Conservation (phyloP, 2,888 invertebrate genomes). For the Diplolepis rosae region DNA sequence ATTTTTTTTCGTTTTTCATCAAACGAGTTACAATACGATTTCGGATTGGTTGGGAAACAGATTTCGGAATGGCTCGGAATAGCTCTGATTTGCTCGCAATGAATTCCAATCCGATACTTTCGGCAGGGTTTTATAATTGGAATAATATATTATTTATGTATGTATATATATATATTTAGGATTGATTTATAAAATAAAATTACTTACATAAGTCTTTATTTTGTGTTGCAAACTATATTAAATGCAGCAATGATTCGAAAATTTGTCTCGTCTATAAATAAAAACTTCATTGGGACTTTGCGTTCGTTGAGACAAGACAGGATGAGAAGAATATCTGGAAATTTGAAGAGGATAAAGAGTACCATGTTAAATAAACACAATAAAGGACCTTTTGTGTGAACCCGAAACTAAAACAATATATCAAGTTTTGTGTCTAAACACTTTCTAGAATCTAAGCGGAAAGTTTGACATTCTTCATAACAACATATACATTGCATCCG, state of each 20-base stretch:
- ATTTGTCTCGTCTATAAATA: background rate
- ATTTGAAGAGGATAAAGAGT: slow-evolving; percentile 37
- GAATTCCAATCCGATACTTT: no score
- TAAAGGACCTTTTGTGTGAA: slow-evolving; percentile 47
- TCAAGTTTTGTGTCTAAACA: slow-evolving; percentile 34
- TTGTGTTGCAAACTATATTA: background rate
- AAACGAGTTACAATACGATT: no score
- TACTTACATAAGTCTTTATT: no score
- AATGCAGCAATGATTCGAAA: background rate
- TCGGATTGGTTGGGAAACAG: no score
- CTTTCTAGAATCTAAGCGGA: background rate
- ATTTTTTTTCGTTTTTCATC: no score
- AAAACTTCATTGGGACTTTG: background rate
- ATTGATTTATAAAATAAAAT: no score
- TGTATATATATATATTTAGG: background rate
- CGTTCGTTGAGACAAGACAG: background rate
- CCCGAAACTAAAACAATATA: slow-evolving; percentile 51
- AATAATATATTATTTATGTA: background rate
- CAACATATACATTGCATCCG: slow-evolving; percentile 7
- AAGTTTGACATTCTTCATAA: slow-evolving; percentile 30
- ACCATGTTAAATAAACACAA: slow-evolving; percentile 43
- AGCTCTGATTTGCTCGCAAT: no score
- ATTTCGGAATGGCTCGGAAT: no score
- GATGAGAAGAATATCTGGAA: slow-evolving; percentile 29
- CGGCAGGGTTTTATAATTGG: no score